Percentiles rank a stretch among this genome's conserved stretches.
These are phyloP conservation scores for Sphaeramia orbicularis DNA, from an alignment of 2,797 vertebrate species.

Conservation along the genomic window DNA sequence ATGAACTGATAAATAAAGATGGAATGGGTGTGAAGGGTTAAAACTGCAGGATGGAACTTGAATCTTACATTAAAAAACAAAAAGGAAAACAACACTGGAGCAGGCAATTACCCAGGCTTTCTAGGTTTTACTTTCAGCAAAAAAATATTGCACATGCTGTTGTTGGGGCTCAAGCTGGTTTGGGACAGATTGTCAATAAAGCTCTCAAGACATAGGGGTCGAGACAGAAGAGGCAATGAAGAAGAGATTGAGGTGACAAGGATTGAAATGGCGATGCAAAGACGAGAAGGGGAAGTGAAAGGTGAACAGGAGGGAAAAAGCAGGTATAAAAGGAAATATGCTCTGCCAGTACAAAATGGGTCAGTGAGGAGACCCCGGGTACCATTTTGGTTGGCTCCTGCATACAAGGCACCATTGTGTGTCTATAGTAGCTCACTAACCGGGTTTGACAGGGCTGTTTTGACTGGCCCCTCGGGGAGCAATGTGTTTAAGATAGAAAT, in stretches of 20 bases:
- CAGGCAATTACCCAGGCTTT: conserved; percentile 34
- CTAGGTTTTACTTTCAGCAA: conserved; percentile 26
- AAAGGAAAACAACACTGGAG: conserved; percentile 20
- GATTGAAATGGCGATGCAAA: not conserved
- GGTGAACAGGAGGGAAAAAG: conserved; percentile 15
- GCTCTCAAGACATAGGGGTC: conserved; percentile 8
- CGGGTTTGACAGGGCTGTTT: conserved; percentile 73
- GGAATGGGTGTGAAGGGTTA: not conserved
- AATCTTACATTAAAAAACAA: conserved; percentile 15
- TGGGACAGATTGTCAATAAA: conserved; percentile 55
- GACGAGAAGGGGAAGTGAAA: conserved; percentile 17
- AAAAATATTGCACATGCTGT: conserved; percentile 60
- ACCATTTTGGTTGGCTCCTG: conserved; percentile 52
- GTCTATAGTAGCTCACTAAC: conserved; percentile 59
- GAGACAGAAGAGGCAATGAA: conserved; percentile 10
- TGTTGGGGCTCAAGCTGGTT: conserved; percentile 20
- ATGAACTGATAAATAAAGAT: not conserved
- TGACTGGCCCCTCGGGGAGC: conserved; percentile 72
- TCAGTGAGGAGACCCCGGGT: conserved; percentile 32
- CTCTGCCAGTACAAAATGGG: conserved; percentile 33
- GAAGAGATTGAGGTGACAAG: conserved; percentile 28
- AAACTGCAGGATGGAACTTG: conserved; percentile 16
- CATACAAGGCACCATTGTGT: conserved; percentile 77
- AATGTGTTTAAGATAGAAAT: conserved; percentile 77
- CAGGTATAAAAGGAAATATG: conserved; percentile 39